Percentiles rank a stretch among this genome's conserved stretches.
These are phyloP conservation scores for Coregonus suidteri DNA, from an alignment of 2,797 vertebrate genomes.

Conservation along the genomic window DNA sequence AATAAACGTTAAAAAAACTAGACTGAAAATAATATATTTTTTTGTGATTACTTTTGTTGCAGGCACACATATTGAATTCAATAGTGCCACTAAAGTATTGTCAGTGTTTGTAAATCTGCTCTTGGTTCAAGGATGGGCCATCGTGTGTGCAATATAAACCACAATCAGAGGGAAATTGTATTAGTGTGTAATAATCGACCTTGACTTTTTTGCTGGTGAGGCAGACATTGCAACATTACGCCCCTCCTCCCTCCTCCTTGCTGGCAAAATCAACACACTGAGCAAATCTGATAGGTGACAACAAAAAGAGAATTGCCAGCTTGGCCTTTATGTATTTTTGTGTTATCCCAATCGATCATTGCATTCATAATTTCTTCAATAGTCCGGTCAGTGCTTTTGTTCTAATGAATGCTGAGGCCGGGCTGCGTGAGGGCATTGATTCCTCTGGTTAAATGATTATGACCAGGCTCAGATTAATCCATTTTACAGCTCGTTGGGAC, in stretches of 20 bases:
- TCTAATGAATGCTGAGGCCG: not conserved
- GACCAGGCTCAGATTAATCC: constrained; percentile 5
- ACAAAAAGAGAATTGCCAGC: not conserved
- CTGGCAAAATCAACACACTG: too few species aligned
- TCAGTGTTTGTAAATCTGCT: constrained; percentile 20
- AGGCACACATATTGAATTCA: constrained; percentile 12
- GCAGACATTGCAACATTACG: constrained; percentile 8
- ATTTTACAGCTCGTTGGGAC: constrained; percentile 14
- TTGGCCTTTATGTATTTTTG: not conserved
- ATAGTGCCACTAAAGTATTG: constrained; percentile 5
- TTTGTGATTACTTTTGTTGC: constrained; percentile 14
- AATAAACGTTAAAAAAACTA: not conserved
- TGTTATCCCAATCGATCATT: not conserved
- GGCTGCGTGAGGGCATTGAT: not conserved
- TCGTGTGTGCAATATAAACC: not conserved
- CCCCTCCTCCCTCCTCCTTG: not conserved
- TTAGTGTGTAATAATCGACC: constrained; percentile 9
- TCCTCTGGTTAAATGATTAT: constrained; percentile 11
- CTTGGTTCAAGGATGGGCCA: constrained; percentile 18
- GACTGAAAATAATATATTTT: constrained; percentile 9
- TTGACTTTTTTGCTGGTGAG: not conserved
- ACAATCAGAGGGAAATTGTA: constrained; percentile 25
- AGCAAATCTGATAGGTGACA: not conserved
- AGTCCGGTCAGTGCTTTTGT: not conserved
- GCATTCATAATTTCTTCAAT: not conserved